Evolutionary conservation across 2,888 invertebrate species (phyloP).

Genomic region (Mechanitis messenoides): DNA sequence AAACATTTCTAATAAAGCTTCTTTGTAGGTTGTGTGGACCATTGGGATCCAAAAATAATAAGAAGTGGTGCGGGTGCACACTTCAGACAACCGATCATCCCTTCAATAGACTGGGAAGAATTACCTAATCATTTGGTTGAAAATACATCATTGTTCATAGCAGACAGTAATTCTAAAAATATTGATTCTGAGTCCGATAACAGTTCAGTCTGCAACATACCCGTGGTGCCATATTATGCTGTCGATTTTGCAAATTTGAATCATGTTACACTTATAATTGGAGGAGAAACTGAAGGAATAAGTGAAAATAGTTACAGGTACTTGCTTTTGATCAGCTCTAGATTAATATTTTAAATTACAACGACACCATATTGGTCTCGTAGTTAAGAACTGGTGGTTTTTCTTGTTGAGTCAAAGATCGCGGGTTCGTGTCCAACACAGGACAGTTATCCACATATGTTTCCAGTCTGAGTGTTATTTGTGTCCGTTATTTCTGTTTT

Average conservation of each 20-base stretch:
- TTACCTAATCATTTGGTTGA: constrained; percentile 67
- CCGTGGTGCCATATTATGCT: constrained; percentile 79
- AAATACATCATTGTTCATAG: constrained; percentile 78
- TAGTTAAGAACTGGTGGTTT: no score
- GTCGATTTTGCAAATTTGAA: constrained; percentile 72
- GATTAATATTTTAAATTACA: not conserved
- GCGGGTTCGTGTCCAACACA: no score
- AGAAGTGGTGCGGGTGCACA: constrained; percentile 91
- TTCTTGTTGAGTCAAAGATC: no score
- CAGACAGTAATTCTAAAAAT: constrained; percentile 77
- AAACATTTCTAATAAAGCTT: not conserved
- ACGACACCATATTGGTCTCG: no score
- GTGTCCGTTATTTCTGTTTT: no score
- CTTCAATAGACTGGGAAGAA: constrained; percentile 80
- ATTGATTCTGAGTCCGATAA: constrained; percentile 27
- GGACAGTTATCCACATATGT: no score
- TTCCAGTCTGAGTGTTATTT: no score
- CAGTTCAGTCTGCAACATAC: constrained; percentile 47
- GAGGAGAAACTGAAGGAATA: constrained; percentile 94
- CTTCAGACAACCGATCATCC: constrained; percentile 84
- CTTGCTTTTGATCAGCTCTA: constrained; percentile 6
- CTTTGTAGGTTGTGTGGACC: constrained; percentile 87
- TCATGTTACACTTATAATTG: constrained; percentile 83
- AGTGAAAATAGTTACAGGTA: constrained; percentile 82
- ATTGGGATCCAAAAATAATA: constrained; percentile 93